phyloP scores from a whole-genome alignment of 2,888 invertebrate genomes.

The Smittia sp. region DNA sequence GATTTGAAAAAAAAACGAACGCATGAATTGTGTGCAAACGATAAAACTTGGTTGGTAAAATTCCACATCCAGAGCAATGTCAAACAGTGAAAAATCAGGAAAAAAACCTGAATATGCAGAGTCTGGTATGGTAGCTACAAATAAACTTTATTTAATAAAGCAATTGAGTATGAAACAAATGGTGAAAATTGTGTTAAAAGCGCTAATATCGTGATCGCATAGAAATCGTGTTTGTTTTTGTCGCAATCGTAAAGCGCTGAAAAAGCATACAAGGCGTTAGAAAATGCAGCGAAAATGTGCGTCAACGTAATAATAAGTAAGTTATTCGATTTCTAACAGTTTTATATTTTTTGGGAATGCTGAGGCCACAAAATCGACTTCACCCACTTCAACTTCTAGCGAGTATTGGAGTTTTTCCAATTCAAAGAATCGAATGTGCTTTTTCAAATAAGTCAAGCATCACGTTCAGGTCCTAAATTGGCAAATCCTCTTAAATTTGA shows the following conservation, averaged over 20 bases:
- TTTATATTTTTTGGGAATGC: too few species aligned
- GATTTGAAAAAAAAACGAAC: conserved; percentile 9
- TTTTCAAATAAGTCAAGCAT: too few species aligned
- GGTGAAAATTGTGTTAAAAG: too few species aligned
- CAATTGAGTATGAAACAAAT: background rate
- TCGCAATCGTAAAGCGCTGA: background rate
- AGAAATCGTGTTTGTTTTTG: background rate
- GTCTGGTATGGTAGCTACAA: background rate
- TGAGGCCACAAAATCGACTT: too few species aligned
- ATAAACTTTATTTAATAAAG: background rate
- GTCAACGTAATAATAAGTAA: conserved; percentile 40
- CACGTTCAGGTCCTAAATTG: too few species aligned
- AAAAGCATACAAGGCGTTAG: background rate
- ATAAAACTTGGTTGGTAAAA: background rate
- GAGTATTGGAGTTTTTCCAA: too few species aligned
- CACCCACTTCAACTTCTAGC: too few species aligned
- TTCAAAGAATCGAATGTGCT: too few species aligned
- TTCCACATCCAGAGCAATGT: background rate
- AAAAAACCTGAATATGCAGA: background rate
- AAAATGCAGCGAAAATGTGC: conserved; percentile 41
- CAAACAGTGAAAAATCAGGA: background rate
- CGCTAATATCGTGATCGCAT: too few species aligned
- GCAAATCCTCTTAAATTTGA: too few species aligned
- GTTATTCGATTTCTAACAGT: too few species aligned
- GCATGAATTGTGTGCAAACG: conserved; percentile 7